Percentiles rank a stretch among this genome's conserved stretches.
Evolutionary conservation across 1,140 invertebrate genomes (phyloP).

Genomic region (Neomicropteryx cornuta): DNA sequence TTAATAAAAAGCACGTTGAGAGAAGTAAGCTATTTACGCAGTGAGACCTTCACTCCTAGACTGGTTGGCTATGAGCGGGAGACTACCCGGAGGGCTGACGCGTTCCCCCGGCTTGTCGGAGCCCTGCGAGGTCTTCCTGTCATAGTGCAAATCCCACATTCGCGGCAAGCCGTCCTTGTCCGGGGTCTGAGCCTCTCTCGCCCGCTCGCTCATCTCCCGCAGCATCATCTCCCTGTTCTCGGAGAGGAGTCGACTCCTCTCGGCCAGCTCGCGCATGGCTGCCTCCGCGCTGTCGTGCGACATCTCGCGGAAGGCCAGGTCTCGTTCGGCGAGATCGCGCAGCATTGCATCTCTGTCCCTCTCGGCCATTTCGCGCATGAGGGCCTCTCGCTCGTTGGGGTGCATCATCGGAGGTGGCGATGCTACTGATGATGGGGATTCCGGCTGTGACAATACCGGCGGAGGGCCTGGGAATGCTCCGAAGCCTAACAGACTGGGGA

Average conservation of each 20-base stretch:
- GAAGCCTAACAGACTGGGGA: slow-evolving; percentile 43
- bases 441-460: slow-evolving; percentile 23
- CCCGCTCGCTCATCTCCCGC: slow-evolving; percentile 13
- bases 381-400: slow-evolving; percentile 23
- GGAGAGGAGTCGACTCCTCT: slow-evolving; percentile 29
- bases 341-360: slow-evolving; percentile 2
- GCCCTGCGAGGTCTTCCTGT: no score
- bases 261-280: slow-evolving; percentile 29
- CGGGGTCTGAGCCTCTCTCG: slow-evolving; percentile 9
- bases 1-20: no score
- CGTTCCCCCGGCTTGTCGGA: no score
- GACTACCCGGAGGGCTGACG: no score
- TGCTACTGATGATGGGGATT: no score
- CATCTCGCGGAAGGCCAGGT: slow-evolving; percentile 29
- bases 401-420: slow-evolving; percentile 35
- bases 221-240: slow-evolving; percentile 22
- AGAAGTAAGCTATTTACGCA: slow-evolving; percentile 35
- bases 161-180: slow-evolving; percentile 24
- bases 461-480: slow-evolving; percentile 34
- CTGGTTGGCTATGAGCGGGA: slow-evolving; percentile 29
- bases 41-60: slow-evolving; percentile 37
- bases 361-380: slow-evolving; percentile 1
- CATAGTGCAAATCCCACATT: no score
- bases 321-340: slow-evolving; percentile 28
- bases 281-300: no score